phyloP scores from a whole-genome alignment of 2,113 vertebrate genomes.

The Xenopus laevis region DNA sequence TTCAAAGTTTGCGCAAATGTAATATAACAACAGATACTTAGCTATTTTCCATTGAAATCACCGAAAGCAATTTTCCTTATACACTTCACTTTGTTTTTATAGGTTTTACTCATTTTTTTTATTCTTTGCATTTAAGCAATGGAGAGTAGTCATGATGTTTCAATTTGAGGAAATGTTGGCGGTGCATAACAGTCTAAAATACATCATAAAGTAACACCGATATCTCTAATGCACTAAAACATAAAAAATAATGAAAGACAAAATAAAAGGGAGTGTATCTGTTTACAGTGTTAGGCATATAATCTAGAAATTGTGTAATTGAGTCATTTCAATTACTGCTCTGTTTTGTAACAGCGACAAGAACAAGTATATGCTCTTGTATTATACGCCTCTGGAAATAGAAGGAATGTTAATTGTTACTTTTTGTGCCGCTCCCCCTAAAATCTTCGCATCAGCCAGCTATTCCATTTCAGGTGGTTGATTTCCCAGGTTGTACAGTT shows the following conservation, averaged over 20 bases:
- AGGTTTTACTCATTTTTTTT: not conserved
- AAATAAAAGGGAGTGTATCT: not conserved
- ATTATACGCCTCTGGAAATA: too few relatives aligned
- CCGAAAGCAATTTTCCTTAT: not conserved
- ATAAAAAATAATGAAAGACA: conserved; percentile 2
- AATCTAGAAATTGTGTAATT: too few relatives aligned
- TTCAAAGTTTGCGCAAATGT: too few relatives aligned
- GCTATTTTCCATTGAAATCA: not conserved
- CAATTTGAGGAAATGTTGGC: not conserved
- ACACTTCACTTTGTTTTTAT: not conserved
- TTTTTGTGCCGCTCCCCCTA: too few relatives aligned
- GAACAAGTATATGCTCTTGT: too few relatives aligned
- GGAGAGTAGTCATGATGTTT: not conserved
- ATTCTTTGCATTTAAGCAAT: not conserved
- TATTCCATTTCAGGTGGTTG: too few relatives aligned
- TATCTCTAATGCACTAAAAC: not conserved
- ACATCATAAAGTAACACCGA: not conserved
- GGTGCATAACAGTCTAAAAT: not conserved
- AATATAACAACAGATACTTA: too few relatives aligned
- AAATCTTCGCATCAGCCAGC: too few relatives aligned
- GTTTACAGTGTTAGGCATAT: not conserved
- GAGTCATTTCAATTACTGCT: too few relatives aligned
- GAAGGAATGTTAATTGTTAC: too few relatives aligned
- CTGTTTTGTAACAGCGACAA: too few relatives aligned
- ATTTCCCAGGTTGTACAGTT: too few relatives aligned